These are phyloP conservation scores for Drosophila paramelanica DNA, from an alignment of 2,888 invertebrate genomes.

Conservation along the genomic window DNA sequence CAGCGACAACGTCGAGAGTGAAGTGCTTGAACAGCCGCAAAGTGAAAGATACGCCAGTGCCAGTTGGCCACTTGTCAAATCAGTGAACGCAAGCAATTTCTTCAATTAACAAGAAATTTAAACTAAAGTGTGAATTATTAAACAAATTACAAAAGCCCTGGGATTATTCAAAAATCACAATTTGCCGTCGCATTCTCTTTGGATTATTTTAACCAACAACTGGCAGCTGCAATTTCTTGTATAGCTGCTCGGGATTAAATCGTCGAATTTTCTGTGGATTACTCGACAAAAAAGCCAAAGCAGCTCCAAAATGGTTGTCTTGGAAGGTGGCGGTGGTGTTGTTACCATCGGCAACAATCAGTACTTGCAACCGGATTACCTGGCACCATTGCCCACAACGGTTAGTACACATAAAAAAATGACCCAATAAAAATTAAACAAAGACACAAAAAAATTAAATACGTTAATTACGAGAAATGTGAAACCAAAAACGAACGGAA, in stretches of 20 bases:
- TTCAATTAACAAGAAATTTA: slow-evolving; percentile 37
- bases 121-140: slow-evolving; percentile 38
- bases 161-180: slow-evolving; percentile 37
- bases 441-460: not conserved
- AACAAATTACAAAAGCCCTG: slow-evolving; percentile 18
- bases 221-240: slow-evolving; percentile 10
- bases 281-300: slow-evolving; percentile 24
- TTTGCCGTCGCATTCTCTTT: slow-evolving; percentile 67
- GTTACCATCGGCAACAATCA: slow-evolving; percentile 95
- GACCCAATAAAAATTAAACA: not conserved
- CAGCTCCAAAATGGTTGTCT: slow-evolving; percentile 90
- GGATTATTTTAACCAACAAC: slow-evolving; percentile 50
- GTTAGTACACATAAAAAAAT: slow-evolving; percentile 87
- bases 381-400: slow-evolving; percentile 96
- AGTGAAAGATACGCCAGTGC: slow-evolving; percentile 34
- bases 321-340: slow-evolving; percentile 96
- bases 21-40: slow-evolving; percentile 40
- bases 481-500: no score
- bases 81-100: slow-evolving; percentile 41
- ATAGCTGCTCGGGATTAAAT: slow-evolving; percentile 20
- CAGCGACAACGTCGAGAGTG: slow-evolving; percentile 35
- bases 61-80: slow-evolving; percentile 37
- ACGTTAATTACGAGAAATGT: not conserved
- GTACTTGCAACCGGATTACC: slow-evolving; percentile 98
- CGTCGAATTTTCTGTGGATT: slow-evolving; percentile 40